These are phyloP conservation scores for Epizoanthus ramosus DNA, from an alignment of 92 coral and sea anemone species.

Conservation along the genomic window DNA sequence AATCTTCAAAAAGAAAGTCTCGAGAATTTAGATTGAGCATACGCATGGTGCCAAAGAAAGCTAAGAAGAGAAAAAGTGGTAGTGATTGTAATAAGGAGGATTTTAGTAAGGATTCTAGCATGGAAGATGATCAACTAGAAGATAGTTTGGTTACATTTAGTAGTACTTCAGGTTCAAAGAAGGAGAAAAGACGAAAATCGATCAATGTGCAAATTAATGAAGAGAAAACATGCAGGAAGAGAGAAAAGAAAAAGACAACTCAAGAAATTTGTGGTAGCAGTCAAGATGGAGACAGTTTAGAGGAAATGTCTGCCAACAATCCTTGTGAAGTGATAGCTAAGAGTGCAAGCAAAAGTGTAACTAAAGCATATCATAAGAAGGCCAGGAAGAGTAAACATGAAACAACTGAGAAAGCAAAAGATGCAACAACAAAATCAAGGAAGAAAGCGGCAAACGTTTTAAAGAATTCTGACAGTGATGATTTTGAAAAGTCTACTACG, in stretches of 20 bases:
- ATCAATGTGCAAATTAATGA: not conserved
- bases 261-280: not conserved
- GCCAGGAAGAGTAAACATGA: not conserved
- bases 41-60: slow-evolving; percentile 30
- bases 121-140: not conserved
- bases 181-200: not conserved
- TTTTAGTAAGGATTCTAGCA: not conserved
- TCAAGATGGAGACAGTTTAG: not conserved
- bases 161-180: not conserved
- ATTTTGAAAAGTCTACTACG: slow-evolving; percentile 3
- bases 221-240: not conserved
- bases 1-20: slow-evolving; percentile 30
- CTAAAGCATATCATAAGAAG: not conserved
- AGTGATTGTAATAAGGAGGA: not conserved
- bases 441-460: not conserved
- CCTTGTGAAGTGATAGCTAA: not conserved
- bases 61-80: not conserved
- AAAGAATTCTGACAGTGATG: slow-evolving; percentile 20
- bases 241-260: not conserved
- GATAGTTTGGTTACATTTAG: not conserved
- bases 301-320: not conserved
- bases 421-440: not conserved
- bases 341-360: no score
- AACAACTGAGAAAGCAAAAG: not conserved
- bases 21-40: slow-evolving; percentile 53